Percentiles rank a stretch among this genome's conserved stretches.
phyloP scores from a whole-genome alignment of 2,888 invertebrate species.

The Allolobophora icterica region DNA sequence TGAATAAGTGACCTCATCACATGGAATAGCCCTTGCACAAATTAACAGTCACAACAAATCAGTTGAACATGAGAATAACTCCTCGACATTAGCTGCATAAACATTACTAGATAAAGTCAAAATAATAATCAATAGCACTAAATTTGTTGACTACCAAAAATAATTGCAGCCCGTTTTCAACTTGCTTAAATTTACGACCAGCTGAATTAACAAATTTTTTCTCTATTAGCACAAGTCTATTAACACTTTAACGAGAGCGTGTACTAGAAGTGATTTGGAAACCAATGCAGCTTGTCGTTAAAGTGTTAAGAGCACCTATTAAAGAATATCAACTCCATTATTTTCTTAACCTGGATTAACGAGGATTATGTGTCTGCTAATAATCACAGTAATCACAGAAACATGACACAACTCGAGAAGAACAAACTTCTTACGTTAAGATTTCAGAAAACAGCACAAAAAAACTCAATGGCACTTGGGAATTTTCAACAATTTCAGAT shows the following conservation, averaged over 20 bases:
- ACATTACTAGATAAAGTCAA: neutral
- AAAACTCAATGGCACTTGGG: neutral
- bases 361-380: neutral
- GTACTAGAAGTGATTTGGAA: too few species aligned
- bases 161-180: neutral
- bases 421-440: neutral
- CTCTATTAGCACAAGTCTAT: neutral
- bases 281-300: too few species aligned
- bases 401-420: neutral
- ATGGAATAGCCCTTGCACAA: neutral
- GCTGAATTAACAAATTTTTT: neutral
- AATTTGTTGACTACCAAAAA: too few species aligned
- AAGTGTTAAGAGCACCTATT: too few species aligned
- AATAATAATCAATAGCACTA: neutral
- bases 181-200: neutral
- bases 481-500: neutral
- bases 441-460: neutral
- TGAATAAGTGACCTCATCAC: neutral
- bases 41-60: neutral
- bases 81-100: neutral
- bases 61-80: neutral
- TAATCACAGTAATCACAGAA: neutral
- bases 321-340: neutral
- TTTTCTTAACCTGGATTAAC: slow-evolving; percentile 11
- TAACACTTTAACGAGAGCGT: too few species aligned